Conservation (phyloP, 2,797 vertebrate species). For the Danio albolineatus region DNA sequence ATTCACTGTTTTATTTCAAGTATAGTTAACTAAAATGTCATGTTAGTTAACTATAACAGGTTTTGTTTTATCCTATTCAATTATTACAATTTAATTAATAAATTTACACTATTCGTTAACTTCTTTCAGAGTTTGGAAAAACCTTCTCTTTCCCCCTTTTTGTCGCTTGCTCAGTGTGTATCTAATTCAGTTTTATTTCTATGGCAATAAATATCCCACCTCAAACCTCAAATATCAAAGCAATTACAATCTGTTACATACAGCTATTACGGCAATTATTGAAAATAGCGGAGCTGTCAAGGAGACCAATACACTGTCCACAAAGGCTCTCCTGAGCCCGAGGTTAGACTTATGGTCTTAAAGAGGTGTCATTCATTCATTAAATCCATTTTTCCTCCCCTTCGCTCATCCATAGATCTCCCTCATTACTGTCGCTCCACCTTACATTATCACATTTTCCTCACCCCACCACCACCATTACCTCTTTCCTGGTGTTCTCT, state of each 20-base stretch:
- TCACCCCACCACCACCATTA: conserved; percentile 31
- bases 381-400: conserved; percentile 18
- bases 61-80: neutral
- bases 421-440: conserved; percentile 54
- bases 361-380: conserved; percentile 43
- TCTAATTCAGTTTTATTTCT: conserved; percentile 34
- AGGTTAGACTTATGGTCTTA: conserved; percentile 51
- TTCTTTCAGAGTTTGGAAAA: neutral
- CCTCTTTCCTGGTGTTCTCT: conserved; percentile 27
- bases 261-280: conserved; percentile 78
- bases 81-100: neutral
- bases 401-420: conserved; percentile 43
- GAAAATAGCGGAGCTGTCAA: conserved; percentile 76
- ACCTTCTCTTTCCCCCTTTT: conserved; percentile 2
- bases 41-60: no score
- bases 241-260: conserved; percentile 64
- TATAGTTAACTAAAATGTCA: no score
- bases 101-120: no score
- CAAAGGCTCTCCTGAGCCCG: conserved; percentile 48
- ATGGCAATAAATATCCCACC: conserved; percentile 62
- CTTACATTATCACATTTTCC: conserved; percentile 26
- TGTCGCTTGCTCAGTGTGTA: neutral
- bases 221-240: conserved; percentile 54
- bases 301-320: conserved; percentile 54
- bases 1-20: no score